phyloP scores from a whole-genome alignment of 2,113 vertebrate species.

The Boleophthalmus pectinirostris region DNA sequence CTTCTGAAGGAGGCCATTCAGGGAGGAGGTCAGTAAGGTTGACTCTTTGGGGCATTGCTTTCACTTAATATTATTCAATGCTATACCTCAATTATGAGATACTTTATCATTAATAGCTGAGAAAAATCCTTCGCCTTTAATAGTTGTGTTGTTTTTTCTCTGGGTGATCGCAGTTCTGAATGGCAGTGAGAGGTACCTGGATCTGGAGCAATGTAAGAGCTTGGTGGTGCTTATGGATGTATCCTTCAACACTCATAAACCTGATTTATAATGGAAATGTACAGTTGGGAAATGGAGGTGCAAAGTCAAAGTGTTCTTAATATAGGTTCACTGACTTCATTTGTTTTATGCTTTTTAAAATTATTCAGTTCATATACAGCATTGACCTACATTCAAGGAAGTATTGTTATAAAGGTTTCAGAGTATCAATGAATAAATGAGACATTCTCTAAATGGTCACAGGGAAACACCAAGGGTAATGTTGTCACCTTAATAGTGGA shows the following conservation, averaged over 20 bases:
- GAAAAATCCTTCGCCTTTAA: background rate
- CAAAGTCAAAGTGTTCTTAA: no score
- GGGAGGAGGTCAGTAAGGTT: slow-evolving; percentile 66
- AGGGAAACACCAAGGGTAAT: no score
- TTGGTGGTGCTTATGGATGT: slow-evolving; percentile 78
- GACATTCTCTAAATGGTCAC: no score
- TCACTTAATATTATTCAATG: background rate
- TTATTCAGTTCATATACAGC: no score
- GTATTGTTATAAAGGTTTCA: no score
- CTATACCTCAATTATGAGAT: background rate
- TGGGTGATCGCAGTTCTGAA: slow-evolving; percentile 57
- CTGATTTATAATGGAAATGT: background rate
- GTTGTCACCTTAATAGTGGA: no score
- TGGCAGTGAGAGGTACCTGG: slow-evolving; percentile 69
- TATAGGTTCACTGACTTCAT: no score
- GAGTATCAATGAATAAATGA: no score
- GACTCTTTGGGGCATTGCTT: background rate
- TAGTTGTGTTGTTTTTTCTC: slow-evolving; percentile 6
- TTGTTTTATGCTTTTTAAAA: no score
- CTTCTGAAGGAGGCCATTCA: slow-evolving; percentile 70
- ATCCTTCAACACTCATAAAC: slow-evolving; percentile 60
- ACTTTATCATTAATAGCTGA: background rate
- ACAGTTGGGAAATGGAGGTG: background rate
- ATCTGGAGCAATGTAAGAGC: slow-evolving; percentile 78
- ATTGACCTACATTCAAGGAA: no score